phyloP scores from a whole-genome alignment of 2,797 vertebrate species.

The Phaenicophaeus curvirostris region DNA sequence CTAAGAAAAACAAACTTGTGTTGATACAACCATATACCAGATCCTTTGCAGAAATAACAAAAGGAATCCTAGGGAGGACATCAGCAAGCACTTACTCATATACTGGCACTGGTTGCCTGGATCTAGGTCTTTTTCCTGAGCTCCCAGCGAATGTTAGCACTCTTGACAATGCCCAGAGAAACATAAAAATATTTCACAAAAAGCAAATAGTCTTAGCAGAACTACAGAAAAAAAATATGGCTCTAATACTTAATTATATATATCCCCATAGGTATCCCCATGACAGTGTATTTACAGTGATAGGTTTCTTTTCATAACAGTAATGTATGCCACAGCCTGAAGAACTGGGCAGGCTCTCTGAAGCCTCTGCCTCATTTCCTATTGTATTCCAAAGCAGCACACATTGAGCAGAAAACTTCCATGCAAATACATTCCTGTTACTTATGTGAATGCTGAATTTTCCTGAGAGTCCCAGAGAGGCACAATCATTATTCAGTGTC shows the following conservation, averaged over 20 bases:
- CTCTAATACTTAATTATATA: not conserved
- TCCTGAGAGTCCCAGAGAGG: not conserved
- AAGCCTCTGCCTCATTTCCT: not conserved
- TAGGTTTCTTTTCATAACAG: not conserved
- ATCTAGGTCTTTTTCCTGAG: not conserved
- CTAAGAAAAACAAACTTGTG: not conserved
- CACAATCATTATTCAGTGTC: not conserved
- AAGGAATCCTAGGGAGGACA: not conserved
- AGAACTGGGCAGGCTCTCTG: not conserved
- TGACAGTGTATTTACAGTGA: not conserved
- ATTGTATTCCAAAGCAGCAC: not conserved
- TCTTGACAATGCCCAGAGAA: not conserved
- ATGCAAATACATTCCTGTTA: not conserved
- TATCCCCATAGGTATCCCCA: not conserved
- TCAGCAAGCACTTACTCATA: not conserved
- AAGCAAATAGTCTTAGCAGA: not conserved
- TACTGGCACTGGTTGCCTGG: not conserved
- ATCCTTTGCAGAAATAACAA: not conserved
- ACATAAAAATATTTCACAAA: not conserved
- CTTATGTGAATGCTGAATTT: not conserved
- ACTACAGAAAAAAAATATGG: not conserved
- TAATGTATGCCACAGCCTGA: not conserved
- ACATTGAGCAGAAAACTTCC: not conserved
- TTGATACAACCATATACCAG: not conserved
- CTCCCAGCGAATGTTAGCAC: not conserved